Conservation (phyloP, 2,113 vertebrate genomes). For the Brachionichthys hirsutus region DNA sequence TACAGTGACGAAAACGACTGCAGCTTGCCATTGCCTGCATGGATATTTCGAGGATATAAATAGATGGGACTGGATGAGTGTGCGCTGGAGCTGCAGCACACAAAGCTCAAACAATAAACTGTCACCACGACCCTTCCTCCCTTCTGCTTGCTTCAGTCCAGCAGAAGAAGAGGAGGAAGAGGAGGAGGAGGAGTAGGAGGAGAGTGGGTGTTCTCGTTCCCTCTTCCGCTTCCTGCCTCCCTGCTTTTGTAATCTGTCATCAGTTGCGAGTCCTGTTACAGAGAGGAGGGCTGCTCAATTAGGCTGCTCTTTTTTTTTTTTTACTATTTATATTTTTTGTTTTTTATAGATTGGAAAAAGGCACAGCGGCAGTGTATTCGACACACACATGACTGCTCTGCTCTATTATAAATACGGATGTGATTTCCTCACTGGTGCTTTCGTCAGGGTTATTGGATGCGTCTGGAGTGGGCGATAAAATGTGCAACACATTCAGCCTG, state of each 20-base stretch:
- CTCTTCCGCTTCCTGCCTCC: constrained; percentile 64
- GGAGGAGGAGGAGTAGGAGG: background rate
- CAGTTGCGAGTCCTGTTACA: constrained; percentile 32
- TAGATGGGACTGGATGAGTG: constrained; percentile 58
- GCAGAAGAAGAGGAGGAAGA: constrained; percentile 2
- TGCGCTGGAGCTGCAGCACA: constrained; percentile 52
- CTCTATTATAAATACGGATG: constrained; percentile 10
- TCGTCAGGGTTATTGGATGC: background rate
- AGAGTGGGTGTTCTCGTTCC: constrained; percentile 28
- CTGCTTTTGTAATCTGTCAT: constrained; percentile 60
- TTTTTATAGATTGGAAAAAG: constrained; percentile 26
- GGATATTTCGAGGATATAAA: constrained; percentile 71
- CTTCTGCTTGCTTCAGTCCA: constrained; percentile 49
- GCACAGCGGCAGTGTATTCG: constrained; percentile 12
- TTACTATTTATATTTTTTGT: constrained; percentile 15
- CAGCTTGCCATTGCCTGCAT: constrained; percentile 56
- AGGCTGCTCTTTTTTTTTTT: constrained; percentile 2
- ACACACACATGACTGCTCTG: constrained; percentile 18
- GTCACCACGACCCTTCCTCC: constrained; percentile 57
- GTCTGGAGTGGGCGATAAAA: background rate
- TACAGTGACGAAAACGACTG: constrained; percentile 57
- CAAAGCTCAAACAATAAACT: constrained; percentile 71
- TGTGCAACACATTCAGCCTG: background rate
- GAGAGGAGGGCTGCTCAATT: constrained; percentile 9
- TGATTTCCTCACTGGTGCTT: background rate